These are phyloP conservation scores for Lymantria monacha DNA, from an alignment of 2,888 invertebrate species.

Conservation along the genomic window DNA sequence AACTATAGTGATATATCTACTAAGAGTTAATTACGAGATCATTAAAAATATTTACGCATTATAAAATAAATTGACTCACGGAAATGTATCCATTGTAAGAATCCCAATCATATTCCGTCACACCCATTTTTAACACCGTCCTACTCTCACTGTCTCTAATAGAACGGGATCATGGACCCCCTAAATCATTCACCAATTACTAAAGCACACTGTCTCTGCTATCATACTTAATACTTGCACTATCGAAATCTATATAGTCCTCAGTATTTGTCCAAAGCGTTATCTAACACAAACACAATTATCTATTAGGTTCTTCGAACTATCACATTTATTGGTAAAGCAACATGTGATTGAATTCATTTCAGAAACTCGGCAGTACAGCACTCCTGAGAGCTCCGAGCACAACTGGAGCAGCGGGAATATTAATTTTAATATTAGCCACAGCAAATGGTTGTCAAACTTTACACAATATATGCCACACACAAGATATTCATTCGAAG, in stretches of 20 bases:
- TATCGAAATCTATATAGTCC: slow-evolving; percentile 43
- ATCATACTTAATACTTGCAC: slow-evolving; percentile 37
- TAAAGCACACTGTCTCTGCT: slow-evolving; percentile 38
- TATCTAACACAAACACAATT: slow-evolving; percentile 75
- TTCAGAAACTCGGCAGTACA: slow-evolving; percentile 52
- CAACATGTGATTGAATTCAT: slow-evolving; percentile 62
- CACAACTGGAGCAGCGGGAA: slow-evolving; percentile 75
- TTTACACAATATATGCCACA: slow-evolving; percentile 24
- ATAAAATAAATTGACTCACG: slow-evolving; percentile 53
- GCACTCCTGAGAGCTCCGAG: slow-evolving; percentile 64
- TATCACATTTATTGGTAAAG: slow-evolving; percentile 53
- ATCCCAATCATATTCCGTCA: slow-evolving; percentile 76
- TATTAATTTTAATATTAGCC: slow-evolving; percentile 80
- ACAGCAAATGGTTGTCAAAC: slow-evolving; percentile 63
- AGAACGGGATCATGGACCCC: slow-evolving; percentile 41
- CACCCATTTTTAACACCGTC: slow-evolving; percentile 69
- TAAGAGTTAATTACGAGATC: not conserved
- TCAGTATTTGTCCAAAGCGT: slow-evolving; percentile 42
- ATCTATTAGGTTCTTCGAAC: slow-evolving; percentile 58
- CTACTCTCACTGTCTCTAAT: slow-evolving; percentile 45
- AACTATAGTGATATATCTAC: not conserved
- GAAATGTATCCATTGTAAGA: slow-evolving; percentile 74
- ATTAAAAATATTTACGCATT: not conserved
- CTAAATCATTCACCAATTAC: slow-evolving; percentile 50
- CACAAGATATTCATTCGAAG: slow-evolving; percentile 25